Evolutionary conservation across 2,888 invertebrate genomes (phyloP).

Genomic region (Boloria selene): DNA sequence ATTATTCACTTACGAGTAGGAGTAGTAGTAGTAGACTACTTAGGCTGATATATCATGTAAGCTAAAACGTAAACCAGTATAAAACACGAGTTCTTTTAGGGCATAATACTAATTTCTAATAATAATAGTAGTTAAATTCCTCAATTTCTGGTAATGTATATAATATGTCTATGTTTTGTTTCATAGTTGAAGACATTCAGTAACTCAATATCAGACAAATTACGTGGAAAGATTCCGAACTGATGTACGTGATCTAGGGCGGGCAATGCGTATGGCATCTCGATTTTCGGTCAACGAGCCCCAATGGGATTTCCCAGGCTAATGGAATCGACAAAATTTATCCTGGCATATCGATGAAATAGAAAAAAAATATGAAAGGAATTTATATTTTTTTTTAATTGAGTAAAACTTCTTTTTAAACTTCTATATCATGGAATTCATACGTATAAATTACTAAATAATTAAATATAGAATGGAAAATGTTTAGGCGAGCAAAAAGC

Average conservation of each 20-base stretch:
- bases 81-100: not conserved
- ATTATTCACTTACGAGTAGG: too few relatives aligned
- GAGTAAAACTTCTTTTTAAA: too few relatives aligned
- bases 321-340: slow-evolving; percentile 49
- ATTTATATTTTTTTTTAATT: not conserved
- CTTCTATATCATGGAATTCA: too few relatives aligned
- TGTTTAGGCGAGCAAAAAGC: too few relatives aligned
- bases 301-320: slow-evolving; percentile 55
- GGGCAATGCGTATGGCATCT: slow-evolving; percentile 50
- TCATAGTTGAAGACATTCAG: slow-evolving; percentile 29
- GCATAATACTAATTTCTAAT: slow-evolving; percentile 14
- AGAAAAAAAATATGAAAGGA: not conserved
- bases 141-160: slow-evolving; percentile 10
- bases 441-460: too few relatives aligned
- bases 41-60: not conserved
- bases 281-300: slow-evolving; percentile 62
- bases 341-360: slow-evolving; percentile 43
- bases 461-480: too few relatives aligned
- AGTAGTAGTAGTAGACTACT: too few relatives aligned
- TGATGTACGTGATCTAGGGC: slow-evolving; percentile 53
- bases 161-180: slow-evolving; percentile 8
- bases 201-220: slow-evolving; percentile 43
- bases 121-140: not conserved
- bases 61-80: too few relatives aligned
- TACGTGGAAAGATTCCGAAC: slow-evolving; percentile 46